A percentile compares a stretch with the other conserved stretches of the same genome.
Conservation (phyloP, 2,113 vertebrate species). For the Oryctolagus cuniculus region DNA sequence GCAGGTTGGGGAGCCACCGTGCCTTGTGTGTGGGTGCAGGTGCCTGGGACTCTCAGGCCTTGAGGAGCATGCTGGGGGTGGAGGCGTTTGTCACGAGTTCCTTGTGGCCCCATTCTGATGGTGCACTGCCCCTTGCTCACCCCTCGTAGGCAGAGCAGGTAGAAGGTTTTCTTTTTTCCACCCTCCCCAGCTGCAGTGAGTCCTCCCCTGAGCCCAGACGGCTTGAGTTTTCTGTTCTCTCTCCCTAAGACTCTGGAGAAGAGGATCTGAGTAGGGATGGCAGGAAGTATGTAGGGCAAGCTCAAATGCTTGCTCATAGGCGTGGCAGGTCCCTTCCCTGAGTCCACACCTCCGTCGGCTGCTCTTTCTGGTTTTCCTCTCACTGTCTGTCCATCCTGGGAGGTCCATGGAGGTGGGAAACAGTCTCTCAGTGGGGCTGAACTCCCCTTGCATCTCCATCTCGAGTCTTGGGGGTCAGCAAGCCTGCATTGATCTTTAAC, state of each 20-base stretch:
- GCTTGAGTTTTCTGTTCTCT: neutral
- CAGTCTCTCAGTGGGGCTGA: neutral
- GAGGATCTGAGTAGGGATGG: neutral
- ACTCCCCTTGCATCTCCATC: neutral
- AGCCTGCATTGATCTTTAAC: neutral
- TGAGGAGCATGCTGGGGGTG: neutral
- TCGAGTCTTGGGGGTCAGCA: neutral
- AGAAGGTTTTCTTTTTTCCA: neutral
- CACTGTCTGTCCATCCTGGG: neutral
- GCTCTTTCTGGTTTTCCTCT: neutral
- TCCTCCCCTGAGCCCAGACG: neutral
- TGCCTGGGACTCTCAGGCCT: neutral
- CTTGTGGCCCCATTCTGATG: neutral
- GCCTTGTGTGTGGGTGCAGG: rapidly evolving
- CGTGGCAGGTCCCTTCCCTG: neutral
- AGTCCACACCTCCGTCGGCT: rapidly evolving
- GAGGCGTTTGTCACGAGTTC: neutral
- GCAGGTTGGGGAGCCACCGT: neutral
- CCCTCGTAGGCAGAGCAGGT: rapidly evolving
- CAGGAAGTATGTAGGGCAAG: conserved; percentile 42
- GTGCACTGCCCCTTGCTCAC: neutral
- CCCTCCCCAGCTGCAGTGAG: neutral
- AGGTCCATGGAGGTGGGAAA: neutral
- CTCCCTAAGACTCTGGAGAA: neutral
- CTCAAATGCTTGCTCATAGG: neutral